Base-by-base conservation (phyloP, 2,797 vertebrate species). In the Neomorphus geoffroyi region DNA sequence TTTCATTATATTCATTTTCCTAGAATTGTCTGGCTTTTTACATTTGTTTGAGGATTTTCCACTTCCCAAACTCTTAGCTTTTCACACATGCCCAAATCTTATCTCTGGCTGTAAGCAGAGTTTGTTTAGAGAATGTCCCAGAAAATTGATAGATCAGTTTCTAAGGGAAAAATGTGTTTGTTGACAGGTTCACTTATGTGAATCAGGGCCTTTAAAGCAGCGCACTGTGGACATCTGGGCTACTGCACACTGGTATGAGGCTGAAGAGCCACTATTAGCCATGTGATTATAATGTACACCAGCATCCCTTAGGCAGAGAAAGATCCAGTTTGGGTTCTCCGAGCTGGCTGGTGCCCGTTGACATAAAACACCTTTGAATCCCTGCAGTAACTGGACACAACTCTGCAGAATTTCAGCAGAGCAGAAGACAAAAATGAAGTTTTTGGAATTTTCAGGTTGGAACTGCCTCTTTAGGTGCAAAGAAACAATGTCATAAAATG, bases 211-310 rank as follows among this genome's bases (percentile, higher is more conserved):
- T 90, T 84, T 32, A 46, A 77, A 57, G 24, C 8, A 84, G 35
- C 15, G 16, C 17, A 26, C 21, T 58, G 11, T 18, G 28, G 18
- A 43, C 9, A 41, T 41, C 13, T 46, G 19, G 24, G 11, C 70
- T 71, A 37, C 18, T 16, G 23, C 50, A 61, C 30, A 45, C 6
- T 0, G 0, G 27, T 0, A 0, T 9, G n/a, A 45, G 41, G 30
- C 33, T 46, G n/a, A 80, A 80, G 62, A 87, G 7, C 28, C 9
- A 64, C 45, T 39, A 18, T 57, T 53, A 83, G 19, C 50, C 35
- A 11, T 6, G 5, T 22, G 12, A 21, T 37, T 57, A 9, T 15
- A 75, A 57, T 0, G 3, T 9, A 56, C 5, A 80, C 1, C 18
- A 75, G 32, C 7, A 35, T 6, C 17, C 30, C 32, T 50, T 50